Conservation (phyloP, 2,888 invertebrate genomes). For the Hanleya hanleyi region DNA sequence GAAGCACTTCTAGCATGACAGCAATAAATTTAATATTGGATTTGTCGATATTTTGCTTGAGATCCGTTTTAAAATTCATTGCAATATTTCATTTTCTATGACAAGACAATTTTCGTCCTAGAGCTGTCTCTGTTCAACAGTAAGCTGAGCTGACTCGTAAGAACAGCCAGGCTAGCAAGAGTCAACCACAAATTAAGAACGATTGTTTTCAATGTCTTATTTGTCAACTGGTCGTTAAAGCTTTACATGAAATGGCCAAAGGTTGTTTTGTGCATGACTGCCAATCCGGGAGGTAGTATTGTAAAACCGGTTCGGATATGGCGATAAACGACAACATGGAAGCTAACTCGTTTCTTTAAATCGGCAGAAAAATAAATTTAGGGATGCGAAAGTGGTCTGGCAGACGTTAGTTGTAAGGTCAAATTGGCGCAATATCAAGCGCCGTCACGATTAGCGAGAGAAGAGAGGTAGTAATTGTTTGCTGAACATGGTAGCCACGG, state of each 20-base stretch:
- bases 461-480: neutral
- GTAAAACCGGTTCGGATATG: neutral
- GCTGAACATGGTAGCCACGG: slow-evolving; percentile 6
- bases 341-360: neutral
- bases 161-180: too few species aligned
- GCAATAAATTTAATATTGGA: too few species aligned
- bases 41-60: too few species aligned
- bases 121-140: too few species aligned
- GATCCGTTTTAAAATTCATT: too few species aligned
- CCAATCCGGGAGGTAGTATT: neutral
- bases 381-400: neutral
- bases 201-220: neutral
- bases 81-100: too few species aligned
- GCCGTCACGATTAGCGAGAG: neutral
- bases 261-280: neutral
- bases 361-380: neutral
- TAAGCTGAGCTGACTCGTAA: too few species aligned
- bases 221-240: neutral
- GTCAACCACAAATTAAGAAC: neutral
- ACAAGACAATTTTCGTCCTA: too few species aligned
- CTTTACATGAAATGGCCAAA: neutral
- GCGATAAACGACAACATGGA: neutral
- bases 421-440: neutral
- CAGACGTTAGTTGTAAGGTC: neutral
- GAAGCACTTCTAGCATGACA: too few species aligned